A percentile compares a stretch with the other conserved stretches of the same genome.
Conservation (phyloP, 2,113 vertebrate genomes). For the Solea solea region DNA sequence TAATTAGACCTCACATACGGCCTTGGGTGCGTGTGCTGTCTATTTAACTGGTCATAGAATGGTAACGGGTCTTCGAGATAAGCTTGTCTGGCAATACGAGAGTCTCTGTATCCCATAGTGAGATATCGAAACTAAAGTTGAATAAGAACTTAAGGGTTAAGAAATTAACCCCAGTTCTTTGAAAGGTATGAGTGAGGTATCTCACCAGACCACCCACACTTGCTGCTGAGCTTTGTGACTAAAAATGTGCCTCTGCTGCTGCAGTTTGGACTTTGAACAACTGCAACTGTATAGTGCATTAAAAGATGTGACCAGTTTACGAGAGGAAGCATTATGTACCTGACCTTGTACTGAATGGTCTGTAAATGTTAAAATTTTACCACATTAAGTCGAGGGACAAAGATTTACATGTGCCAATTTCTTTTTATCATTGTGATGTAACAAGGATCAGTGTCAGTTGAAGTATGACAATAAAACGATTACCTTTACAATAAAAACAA, state of each 20-base stretch:
- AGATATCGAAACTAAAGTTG: too few relatives aligned
- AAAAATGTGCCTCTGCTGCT: background rate
- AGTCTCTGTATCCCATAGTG: too few relatives aligned
- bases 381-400: background rate
- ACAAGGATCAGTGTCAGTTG: background rate
- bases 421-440: background rate
- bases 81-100: too few relatives aligned
- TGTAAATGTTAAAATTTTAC: conserved; percentile 24
- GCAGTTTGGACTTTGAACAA: conserved; percentile 17
- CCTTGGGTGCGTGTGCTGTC: too few relatives aligned
- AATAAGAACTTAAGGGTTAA: too few relatives aligned
- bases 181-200: too few relatives aligned
- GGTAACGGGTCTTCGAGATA: too few relatives aligned
- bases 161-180: too few relatives aligned
- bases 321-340: background rate
- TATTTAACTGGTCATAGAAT: too few relatives aligned
- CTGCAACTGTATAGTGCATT: background rate
- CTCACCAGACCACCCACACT: too few relatives aligned
- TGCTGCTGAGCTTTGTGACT: too few relatives aligned
- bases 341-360: conserved; percentile 5
- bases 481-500: background rate
- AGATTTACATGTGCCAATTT: background rate
- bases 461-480: background rate
- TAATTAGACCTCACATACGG: too few relatives aligned
- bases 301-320: conserved; percentile 7